phyloP scores from a whole-genome alignment of 2,888 invertebrate species.

The Venustoraphidia nigricollis region DNA sequence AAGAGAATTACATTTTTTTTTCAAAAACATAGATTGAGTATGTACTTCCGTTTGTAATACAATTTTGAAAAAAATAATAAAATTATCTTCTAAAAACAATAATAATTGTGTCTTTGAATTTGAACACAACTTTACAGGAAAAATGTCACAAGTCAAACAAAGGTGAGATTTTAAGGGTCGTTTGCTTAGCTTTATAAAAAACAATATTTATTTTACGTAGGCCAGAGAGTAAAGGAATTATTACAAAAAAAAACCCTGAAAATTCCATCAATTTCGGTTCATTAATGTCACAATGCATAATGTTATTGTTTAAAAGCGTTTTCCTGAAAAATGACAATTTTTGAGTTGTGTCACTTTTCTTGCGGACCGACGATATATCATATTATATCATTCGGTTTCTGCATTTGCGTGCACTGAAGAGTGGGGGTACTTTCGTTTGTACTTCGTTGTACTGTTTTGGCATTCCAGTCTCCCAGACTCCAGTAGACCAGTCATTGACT shows the following conservation, averaged over 20 bases:
- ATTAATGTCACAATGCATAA: neutral
- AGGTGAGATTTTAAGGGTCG: neutral
- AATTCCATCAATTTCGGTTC: neutral
- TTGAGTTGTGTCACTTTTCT: constrained; percentile 1
- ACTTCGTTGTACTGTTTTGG: too few relatives aligned
- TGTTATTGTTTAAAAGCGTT: neutral
- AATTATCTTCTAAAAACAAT: constrained; percentile 1
- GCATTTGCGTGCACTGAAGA: too few relatives aligned
- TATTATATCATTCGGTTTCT: too few relatives aligned
- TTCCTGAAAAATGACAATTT: neutral
- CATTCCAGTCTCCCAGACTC: too few relatives aligned
- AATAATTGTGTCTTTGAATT: constrained; percentile 1
- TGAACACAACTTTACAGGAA: constrained; percentile 1
- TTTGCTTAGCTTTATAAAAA: neutral
- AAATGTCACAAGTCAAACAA: neutral
- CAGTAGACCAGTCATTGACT: too few relatives aligned
- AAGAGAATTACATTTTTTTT: too few relatives aligned
- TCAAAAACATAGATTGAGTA: too few relatives aligned
- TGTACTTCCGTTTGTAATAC: too few relatives aligned
- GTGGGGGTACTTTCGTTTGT: too few relatives aligned
- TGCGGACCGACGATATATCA: neutral
- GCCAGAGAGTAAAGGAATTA: neutral
- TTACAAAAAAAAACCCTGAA: neutral
- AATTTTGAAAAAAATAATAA: neutral
- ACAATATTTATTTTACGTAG: neutral